Base-by-base conservation (phyloP, 2,888 invertebrate genomes). In the Sepiola atlantica region DNA sequence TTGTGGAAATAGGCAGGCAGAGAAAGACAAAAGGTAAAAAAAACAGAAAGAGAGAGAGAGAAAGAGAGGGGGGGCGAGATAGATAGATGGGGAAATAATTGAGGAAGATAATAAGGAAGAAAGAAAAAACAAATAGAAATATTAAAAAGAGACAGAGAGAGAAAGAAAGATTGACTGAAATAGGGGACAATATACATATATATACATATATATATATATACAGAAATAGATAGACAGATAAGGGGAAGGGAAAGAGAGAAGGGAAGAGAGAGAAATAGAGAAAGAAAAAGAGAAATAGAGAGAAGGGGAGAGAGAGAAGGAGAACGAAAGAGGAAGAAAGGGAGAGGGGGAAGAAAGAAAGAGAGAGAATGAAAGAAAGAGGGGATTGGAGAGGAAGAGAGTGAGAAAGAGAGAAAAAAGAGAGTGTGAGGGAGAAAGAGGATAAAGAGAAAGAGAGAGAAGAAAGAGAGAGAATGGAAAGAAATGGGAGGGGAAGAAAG, bases 381-480 rank as follows among this genome's bases (percentile, higher is more conserved):
- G 97, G 99, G 99, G 94, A 98, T 98, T 93, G 98, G 98, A 94
- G 98, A 98, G 97, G 99, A 98, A 97, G 99, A 98, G 12, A 99
- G 98, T 97, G 99, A 99, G 97, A 98, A 98, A 61, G 24, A 21
- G 77, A 92, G 91, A 24, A n/a, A 94, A 91, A 45, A 28, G 94
- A n/a, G 94, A 94, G 94, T 92, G 1, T n/a, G 94, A 94, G 94
- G 21, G 77, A 20, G 20, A 35, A 28, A 35, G 21, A 35, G 0
- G 91, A 8, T 24, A 91, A n/a, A n/a, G 32, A 91, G 91, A 91
- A 4, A 91, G 21, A 21, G 21, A 20, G 21, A 20, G 21, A 21
- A 28, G n/a, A 91, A n/a, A 91, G 91, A 91, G 91, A 91, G n/a
- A 91, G 21, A 35, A n/a, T 0, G 21, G 4, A 4, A 35, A 20